Evolutionary conservation across 2,113 vertebrate species (phyloP).

Genomic region (Erinaceus europaeus): DNA sequence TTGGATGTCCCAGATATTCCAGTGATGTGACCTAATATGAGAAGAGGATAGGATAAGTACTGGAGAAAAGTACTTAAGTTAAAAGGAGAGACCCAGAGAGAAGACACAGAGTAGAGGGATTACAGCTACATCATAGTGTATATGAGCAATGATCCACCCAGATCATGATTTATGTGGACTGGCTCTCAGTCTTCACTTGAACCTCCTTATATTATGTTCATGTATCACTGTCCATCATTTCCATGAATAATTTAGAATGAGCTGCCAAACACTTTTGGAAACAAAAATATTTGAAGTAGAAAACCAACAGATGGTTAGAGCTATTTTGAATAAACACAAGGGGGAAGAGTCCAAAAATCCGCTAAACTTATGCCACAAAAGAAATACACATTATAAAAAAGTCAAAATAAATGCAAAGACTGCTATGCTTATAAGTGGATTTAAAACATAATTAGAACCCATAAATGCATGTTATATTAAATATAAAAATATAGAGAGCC

Average conservation of each 20-base stretch:
- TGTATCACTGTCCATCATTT: slow-evolving; percentile 23
- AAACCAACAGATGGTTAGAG: slow-evolving; percentile 34
- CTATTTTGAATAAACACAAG: slow-evolving; percentile 55
- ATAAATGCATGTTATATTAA: slow-evolving; percentile 16
- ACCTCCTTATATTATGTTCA: neutral
- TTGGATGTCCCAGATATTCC: neutral
- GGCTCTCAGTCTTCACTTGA: neutral
- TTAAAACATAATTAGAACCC: slow-evolving; percentile 32
- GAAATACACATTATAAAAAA: slow-evolving; percentile 40
- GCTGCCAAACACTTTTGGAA: slow-evolving; percentile 34
- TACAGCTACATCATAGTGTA: neutral
- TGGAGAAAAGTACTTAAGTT: neutral
- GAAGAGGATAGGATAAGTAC: no score
- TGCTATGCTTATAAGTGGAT: neutral
- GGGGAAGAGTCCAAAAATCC: slow-evolving; percentile 23
- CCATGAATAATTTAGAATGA: slow-evolving; percentile 45
- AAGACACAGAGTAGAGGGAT: neutral
- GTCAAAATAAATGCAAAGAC: slow-evolving; percentile 13
- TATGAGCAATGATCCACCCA: neutral
- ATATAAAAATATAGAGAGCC: slow-evolving; percentile 28
- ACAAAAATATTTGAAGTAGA: slow-evolving; percentile 46
- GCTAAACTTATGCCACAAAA: slow-evolving; percentile 36
- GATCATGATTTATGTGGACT: neutral
- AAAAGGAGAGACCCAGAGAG: neutral
- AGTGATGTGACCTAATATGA: neutral